Percentiles rank a stretch among this genome's conserved stretches.
phyloP scores from a whole-genome alignment of 2,113 vertebrate genomes.

The Sceloporus tristichus region DNA sequence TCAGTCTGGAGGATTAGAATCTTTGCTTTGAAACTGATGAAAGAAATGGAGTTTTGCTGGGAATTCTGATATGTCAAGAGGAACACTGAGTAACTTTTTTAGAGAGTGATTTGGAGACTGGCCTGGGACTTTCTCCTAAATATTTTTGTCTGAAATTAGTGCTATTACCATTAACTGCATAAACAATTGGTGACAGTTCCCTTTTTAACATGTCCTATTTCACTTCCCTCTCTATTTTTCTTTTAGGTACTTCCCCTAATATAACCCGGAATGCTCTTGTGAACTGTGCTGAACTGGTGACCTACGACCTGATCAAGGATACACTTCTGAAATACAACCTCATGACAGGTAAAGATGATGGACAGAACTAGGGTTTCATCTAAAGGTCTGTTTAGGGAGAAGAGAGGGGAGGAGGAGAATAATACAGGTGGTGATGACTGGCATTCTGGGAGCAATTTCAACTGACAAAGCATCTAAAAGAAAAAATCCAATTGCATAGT shows the following conservation, averaged over 20 bases:
- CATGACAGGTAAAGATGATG: constrained; percentile 84
- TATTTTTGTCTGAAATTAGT: neutral
- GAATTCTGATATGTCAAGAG: neutral
- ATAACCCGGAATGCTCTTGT: constrained; percentile 90
- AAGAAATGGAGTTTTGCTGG: neutral
- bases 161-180: no score
- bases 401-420: neutral
- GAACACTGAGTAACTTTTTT: no score
- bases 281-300: constrained; percentile 92
- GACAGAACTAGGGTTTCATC: neutral
- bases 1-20: neutral
- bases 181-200: neutral
- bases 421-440: no score
- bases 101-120: no score
- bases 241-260: constrained; percentile 87
- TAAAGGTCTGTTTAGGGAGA: neutral
- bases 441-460: no score
- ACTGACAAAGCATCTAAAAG: no score
- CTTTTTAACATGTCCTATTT: neutral
- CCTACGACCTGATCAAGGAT: constrained; percentile 92
- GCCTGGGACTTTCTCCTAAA: neutral
- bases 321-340: constrained; percentile 85
- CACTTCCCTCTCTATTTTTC: rapidly evolving
- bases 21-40: neutral
- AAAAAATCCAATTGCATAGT: no score